Percentiles rank a stretch among this genome's conserved stretches.
Evolutionary conservation across 2,797 vertebrate genomes (phyloP).

Genomic region (Myotis vivesi): DNA sequence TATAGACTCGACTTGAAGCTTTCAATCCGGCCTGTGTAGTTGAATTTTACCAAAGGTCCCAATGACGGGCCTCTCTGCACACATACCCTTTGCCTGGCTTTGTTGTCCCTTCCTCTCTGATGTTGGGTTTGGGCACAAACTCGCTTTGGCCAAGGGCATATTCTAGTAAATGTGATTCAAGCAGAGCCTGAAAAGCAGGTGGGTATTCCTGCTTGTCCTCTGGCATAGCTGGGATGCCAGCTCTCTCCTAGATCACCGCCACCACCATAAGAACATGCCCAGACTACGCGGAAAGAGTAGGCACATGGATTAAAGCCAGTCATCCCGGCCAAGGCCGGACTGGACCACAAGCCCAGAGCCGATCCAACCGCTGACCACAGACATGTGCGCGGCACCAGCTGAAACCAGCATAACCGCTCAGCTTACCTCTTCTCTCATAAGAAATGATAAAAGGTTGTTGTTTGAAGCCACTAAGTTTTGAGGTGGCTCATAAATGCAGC

Average conservation of each 20-base stretch:
- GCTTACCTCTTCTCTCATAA: neutral
- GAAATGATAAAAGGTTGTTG: neutral
- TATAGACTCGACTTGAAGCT: neutral
- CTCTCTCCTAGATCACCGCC: neutral
- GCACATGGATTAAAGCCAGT: fast-evolving
- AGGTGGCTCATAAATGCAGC: neutral
- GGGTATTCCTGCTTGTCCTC: neutral
- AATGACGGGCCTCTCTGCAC: neutral
- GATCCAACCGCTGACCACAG: neutral
- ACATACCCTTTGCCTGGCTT: neutral
- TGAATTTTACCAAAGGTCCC: neutral
- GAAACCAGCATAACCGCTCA: neutral
- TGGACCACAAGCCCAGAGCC: neutral
- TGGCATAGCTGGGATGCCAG: fast-evolving
- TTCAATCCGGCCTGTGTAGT: neutral
- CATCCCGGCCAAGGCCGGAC: neutral
- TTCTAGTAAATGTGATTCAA: fast-evolving
- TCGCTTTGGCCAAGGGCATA: neutral
- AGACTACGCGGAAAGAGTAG: fast-evolving
- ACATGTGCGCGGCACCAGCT: neutral
- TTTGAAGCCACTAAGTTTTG: neutral
- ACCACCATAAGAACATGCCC: fast-evolving
- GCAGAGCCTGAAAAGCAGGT: neutral
- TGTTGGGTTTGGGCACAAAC: neutral
- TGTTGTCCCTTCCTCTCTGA: neutral